Conservation (phyloP, 1,140 invertebrate genomes). For the Helicoverpa armigera region DNA sequence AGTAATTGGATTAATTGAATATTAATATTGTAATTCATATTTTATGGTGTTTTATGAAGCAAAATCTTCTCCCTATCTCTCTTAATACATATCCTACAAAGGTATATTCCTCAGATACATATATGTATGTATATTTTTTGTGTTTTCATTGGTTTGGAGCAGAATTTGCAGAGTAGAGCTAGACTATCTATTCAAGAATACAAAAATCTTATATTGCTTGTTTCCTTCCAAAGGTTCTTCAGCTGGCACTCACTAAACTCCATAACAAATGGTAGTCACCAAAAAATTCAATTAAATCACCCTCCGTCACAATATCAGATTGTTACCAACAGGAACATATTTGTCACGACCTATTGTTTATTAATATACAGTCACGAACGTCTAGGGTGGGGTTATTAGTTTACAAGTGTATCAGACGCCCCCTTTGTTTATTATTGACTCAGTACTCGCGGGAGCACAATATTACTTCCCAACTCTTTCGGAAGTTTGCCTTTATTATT, state of each 20-base stretch:
- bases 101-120: too few relatives aligned
- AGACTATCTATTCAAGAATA: too few relatives aligned
- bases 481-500: conserved; percentile 84
- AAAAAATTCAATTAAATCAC: conserved; percentile 54
- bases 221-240: not conserved
- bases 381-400: conserved; percentile 79
- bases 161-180: too few relatives aligned
- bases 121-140: too few relatives aligned
- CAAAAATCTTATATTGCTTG: too few relatives aligned
- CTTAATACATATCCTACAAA: too few relatives aligned
- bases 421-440: conserved; percentile 84
- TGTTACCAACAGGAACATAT: conserved; percentile 45
- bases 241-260: not conserved
- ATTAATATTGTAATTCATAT: too few relatives aligned
- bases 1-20: too few relatives aligned
- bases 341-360: conserved; percentile 72
- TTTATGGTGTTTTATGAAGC: too few relatives aligned
- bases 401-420: conserved; percentile 85
- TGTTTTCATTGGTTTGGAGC: too few relatives aligned
- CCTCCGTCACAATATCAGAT: conserved; percentile 47
- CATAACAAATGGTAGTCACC: conserved; percentile 6
- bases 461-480: conserved; percentile 86
- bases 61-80: too few relatives aligned
- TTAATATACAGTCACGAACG: conserved; percentile 64
- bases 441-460: conserved; percentile 75